phyloP scores from a whole-genome alignment of 2,888 invertebrate genomes.

The Hedya salicella region DNA sequence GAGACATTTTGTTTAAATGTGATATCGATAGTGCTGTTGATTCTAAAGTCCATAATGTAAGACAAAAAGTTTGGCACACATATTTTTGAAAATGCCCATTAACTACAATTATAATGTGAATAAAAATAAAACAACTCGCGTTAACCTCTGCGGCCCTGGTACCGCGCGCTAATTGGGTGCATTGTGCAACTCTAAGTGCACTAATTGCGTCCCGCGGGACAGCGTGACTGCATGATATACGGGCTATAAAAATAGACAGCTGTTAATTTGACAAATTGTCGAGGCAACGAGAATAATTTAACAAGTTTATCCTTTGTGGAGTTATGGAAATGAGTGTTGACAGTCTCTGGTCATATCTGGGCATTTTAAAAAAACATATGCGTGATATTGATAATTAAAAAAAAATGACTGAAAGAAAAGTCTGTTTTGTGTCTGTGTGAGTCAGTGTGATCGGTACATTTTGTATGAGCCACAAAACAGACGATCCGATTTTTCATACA shows the following conservation, averaged over 20 bases:
- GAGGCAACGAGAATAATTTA: constrained; percentile 26
- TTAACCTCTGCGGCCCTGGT: constrained; percentile 41
- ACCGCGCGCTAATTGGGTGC: constrained; percentile 54
- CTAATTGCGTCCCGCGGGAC: constrained; percentile 56
- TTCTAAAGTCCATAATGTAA: no score
- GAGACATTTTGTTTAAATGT: no score
- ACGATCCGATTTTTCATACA: no score
- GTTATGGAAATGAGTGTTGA: constrained; percentile 12
- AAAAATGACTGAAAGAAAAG: no score
- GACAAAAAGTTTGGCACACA: no score
- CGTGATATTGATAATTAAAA: no score
- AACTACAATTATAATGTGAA: background rate
- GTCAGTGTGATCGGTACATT: no score
- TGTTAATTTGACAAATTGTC: constrained; percentile 44
- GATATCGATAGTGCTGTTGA: no score
- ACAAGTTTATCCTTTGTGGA: constrained; percentile 31
- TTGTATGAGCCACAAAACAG: no score
- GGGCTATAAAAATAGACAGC: constrained; percentile 48
- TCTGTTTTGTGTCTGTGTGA: no score
- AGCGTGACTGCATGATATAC: constrained; percentile 40
- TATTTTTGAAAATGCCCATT: no score
- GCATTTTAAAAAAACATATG: no score
- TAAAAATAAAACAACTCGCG: constrained; percentile 30
- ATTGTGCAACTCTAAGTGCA: constrained; percentile 54
- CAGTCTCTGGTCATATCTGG: background rate